Evolutionary conservation across 2,797 vertebrate species (phyloP), one percentile per base, ranked within the genome.

Genomic region (Merluccius polli): DNA sequence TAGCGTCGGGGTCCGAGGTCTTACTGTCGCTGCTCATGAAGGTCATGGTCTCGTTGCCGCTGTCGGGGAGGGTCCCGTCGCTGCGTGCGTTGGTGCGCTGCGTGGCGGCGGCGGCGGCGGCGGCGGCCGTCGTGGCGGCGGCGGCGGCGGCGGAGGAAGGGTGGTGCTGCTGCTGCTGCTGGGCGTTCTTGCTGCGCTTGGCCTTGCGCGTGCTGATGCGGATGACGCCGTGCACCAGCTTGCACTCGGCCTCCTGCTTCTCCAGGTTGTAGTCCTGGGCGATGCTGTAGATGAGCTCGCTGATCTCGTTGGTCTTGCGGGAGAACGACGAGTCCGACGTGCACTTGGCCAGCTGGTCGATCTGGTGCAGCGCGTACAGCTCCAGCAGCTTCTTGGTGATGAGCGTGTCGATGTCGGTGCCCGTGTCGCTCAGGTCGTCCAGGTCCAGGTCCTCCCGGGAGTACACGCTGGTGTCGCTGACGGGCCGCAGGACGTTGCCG

Each of bases 221-320:
- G 63, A 99, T 99, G 89, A 99, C 98, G 3, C 97, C 97, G 0
- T 97, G 93, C 72, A 99, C 98, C 84, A 99, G 94, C 77, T 97
- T 93, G 87, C 97, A 98, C 82, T 99, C 98, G 0, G 98, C 98
- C 63, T 98, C 98, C 93, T 98, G 96, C 92, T 98, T 96, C 5
- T 99, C 95, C 89, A 99, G 90, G 91, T 98, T 97, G 93, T 98
- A 99, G 92, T 98, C 95, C 93, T 99, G 97, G 0, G 97, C 98
- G 48, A 99, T 98, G 92, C 95, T 98, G 87, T 95, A 97, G 91
- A 99, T 99, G 75, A 99, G 96, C 89, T 99, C 98, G 0, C 97
- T 98, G 91, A 99, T 99, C 93, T 98, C 97, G 75, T 96, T 98
- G 91, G 97, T 99, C 92, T 98, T 98, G 89, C 96, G 95, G 76